Evolutionary conservation across 2,797 vertebrate genomes (phyloP).

Genomic region (Rhinophrynus dorsalis): DNA sequence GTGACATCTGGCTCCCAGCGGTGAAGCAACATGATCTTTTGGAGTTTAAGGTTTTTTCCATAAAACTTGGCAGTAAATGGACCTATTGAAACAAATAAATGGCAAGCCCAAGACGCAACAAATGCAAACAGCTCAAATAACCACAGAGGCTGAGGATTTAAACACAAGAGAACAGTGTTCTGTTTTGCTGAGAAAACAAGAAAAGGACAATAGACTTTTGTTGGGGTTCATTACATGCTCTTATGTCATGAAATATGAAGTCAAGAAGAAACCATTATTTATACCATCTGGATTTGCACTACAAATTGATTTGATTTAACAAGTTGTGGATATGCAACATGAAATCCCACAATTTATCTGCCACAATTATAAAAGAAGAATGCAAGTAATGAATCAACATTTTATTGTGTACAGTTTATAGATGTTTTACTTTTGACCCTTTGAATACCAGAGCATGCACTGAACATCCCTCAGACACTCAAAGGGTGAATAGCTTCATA

Average conservation of each 20-base stretch:
- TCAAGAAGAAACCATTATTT: conserved; percentile 9
- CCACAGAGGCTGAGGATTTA: conserved; percentile 47
- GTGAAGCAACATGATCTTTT: conserved; percentile 48
- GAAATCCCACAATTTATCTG: background rate
- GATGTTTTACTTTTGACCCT: too few species aligned
- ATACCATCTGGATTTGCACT: conserved; percentile 14
- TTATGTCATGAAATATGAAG: conserved; percentile 23
- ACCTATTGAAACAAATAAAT: conserved; percentile 25
- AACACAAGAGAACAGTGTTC: conserved; percentile 51
- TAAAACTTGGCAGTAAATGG: conserved; percentile 51
- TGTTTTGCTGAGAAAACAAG: conserved; percentile 35
- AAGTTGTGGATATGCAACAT: background rate
- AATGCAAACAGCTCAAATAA: conserved; percentile 56
- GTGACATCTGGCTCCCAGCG: conserved; percentile 47
- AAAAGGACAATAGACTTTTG: conserved; percentile 32
- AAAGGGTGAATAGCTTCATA: too few species aligned
- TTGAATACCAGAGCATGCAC: too few species aligned
- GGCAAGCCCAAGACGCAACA: conserved; percentile 52
- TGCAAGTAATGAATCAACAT: too few species aligned
- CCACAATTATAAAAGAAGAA: too few species aligned
- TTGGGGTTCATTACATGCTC: conserved; percentile 16
- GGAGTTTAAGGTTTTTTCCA: background rate
- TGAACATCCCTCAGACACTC: too few species aligned
- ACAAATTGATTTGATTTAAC: conserved; percentile 1
- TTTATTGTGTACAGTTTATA: too few species aligned